These are phyloP conservation scores for Germaria angustata DNA, from an alignment of 2,888 invertebrate genomes.

Conservation along the genomic window DNA sequence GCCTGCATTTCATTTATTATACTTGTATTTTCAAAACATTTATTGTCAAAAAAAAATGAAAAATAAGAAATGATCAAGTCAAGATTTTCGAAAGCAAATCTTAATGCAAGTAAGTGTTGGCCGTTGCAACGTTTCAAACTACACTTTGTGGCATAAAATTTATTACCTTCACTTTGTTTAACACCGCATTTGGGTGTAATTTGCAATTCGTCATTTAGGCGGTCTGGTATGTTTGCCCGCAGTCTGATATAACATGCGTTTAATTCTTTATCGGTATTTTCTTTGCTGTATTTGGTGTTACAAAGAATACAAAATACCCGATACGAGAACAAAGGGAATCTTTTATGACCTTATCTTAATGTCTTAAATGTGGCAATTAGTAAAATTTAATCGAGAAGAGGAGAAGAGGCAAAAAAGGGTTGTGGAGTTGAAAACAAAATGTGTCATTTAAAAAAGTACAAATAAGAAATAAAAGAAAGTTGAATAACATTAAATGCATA, in stretches of 20 bases:
- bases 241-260: slow-evolving; percentile 54
- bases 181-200: slow-evolving; percentile 66
- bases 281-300: slow-evolving; percentile 4
- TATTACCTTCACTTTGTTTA: slow-evolving; percentile 62
- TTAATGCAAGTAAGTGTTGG: neutral
- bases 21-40: slow-evolving; percentile 19
- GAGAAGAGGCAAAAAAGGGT: neutral
- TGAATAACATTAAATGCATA: too few relatives aligned
- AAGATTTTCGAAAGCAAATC: slow-evolving; percentile 31
- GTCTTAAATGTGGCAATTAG: slow-evolving; percentile 61
- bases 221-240: slow-evolving; percentile 47
- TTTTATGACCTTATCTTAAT: slow-evolving; percentile 56
- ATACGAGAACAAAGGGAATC: slow-evolving; percentile 42
- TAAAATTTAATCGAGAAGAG: slow-evolving; percentile 37
- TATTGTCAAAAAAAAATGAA: neutral
- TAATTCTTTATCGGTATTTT: slow-evolving; percentile 53
- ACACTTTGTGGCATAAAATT: slow-evolving; percentile 39
- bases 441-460: slow-evolving; percentile 4
- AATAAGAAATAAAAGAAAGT: too few relatives aligned
- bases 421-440: neutral
- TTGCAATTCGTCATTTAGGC: slow-evolving; percentile 68
- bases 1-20: neutral
- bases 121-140: slow-evolving; percentile 11
- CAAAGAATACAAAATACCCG: slow-evolving; percentile 24
- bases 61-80: slow-evolving; percentile 8